Percentiles rank a stretch among this genome's conserved stretches.
Conservation (phyloP, 2,888 invertebrate genomes). For the Drosophila mulleri region DNA sequence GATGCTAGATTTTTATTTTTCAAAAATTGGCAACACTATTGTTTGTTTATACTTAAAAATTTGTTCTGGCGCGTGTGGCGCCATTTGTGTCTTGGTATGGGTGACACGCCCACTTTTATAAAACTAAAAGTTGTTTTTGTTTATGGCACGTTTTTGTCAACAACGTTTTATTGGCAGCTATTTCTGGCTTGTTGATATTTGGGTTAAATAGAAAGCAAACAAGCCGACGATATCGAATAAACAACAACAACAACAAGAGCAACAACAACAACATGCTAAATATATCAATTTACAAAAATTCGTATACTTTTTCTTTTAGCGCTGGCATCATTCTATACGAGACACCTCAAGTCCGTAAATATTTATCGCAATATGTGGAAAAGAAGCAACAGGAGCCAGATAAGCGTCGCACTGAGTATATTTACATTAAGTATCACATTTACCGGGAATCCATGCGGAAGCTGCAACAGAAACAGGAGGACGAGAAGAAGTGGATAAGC, state of each 20-base stretch:
- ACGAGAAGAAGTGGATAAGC: slow-evolving; percentile 85
- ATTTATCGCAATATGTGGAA: slow-evolving; percentile 84
- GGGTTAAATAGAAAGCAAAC: slow-evolving; percentile 30
- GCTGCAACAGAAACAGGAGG: slow-evolving; percentile 81
- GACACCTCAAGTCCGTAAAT: slow-evolving; percentile 79
- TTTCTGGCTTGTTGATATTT: slow-evolving; percentile 26
- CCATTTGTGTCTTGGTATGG: slow-evolving; percentile 21
- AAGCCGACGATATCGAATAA: slow-evolving; percentile 7
- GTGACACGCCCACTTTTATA: slow-evolving; percentile 72
- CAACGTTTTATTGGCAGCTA: slow-evolving; percentile 67
- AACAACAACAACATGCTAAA: slow-evolving; percentile 21
- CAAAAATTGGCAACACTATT: slow-evolving; percentile 12
- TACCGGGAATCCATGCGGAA: slow-evolving; percentile 85
- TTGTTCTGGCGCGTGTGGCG: slow-evolving; percentile 45
- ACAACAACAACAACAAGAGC: neutral
- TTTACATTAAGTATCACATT: slow-evolving; percentile 86
- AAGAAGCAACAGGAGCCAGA: slow-evolving; percentile 63
- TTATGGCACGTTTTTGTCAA: slow-evolving; percentile 58
- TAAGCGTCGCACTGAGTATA: slow-evolving; percentile 86
- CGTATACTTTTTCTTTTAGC: slow-evolving; percentile 52
- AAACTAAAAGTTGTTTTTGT: slow-evolving; percentile 46
- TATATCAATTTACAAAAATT: slow-evolving; percentile 9
- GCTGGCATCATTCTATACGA: slow-evolving; percentile 83
- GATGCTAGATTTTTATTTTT: neutral
- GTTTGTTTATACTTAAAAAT: slow-evolving; percentile 33